phyloP scores from a whole-genome alignment of 1,140 invertebrate genomes.

The Panagrolaimus sp. region DNA sequence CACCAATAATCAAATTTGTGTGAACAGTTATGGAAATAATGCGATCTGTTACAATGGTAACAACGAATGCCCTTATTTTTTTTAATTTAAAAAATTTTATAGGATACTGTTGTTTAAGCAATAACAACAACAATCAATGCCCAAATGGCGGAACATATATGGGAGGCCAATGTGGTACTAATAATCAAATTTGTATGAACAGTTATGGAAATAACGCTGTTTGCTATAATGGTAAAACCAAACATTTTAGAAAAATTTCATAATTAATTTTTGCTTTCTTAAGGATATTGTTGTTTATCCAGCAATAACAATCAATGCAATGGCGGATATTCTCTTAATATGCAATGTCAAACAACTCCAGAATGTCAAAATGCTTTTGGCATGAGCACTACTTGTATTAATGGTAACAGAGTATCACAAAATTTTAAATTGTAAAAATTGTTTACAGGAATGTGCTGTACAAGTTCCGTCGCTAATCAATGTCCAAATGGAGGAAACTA shows the following conservation, averaged over 20 bases:
- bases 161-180: background rate
- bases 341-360: background rate
- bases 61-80: too few species aligned
- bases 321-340: background rate
- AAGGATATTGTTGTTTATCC: slow-evolving; percentile 6
- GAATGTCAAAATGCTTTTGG: background rate
- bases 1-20: too few species aligned
- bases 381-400: background rate
- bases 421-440: background rate
- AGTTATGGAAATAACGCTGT: background rate
- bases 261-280: too few species aligned
- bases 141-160: slow-evolving; percentile 1
- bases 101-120: background rate
- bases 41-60: too few species aligned
- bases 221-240: slow-evolving; percentile 7
- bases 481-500: background rate
- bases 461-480: background rate
- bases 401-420: background rate
- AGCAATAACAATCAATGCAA: background rate
- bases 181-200: background rate
- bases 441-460: background rate
- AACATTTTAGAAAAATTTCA: too few species aligned
- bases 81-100: too few species aligned
- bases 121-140: background rate
- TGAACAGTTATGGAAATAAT: too few species aligned